Evolutionary conservation across 1,140 invertebrate genomes (phyloP).

Genomic region (Tetramorium alpestre): DNA sequence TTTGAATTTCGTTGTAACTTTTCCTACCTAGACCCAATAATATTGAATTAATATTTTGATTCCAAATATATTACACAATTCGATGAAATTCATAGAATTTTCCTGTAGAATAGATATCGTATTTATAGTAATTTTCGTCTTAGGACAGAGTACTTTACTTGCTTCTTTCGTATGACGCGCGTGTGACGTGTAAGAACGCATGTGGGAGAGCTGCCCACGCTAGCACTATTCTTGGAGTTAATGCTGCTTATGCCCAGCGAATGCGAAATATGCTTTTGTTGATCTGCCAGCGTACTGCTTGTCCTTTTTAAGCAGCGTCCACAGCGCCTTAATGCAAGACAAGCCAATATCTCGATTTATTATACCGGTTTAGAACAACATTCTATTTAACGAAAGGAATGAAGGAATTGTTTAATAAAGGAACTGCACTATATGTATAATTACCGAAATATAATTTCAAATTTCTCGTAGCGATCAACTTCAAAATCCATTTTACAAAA

Average conservation of each 20-base stretch:
- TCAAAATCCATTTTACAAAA: background rate
- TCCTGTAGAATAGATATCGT: background rate
- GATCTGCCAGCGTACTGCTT: conserved; percentile 70
- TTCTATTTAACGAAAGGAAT: background rate
- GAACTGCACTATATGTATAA: background rate
- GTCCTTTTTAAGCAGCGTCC: conserved; percentile 50
- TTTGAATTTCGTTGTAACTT: background rate
- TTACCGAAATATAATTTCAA: background rate
- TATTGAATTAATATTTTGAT: background rate
- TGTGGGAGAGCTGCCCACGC: conserved; percentile 77
- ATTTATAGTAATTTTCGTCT: conserved; percentile 1
- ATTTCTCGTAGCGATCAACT: background rate
- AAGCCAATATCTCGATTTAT: conserved; percentile 10
- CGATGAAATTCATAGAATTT: background rate
- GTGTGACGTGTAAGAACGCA: conserved; percentile 69
- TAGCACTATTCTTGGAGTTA: conserved; percentile 79
- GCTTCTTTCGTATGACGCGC: conserved; percentile 40
- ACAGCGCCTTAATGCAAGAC: conserved; percentile 22
- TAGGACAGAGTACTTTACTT: conserved; percentile 7
- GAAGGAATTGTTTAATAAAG: background rate
- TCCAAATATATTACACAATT: background rate
- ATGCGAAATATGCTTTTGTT: conserved; percentile 82
- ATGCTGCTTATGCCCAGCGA: conserved; percentile 77
- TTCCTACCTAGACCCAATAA: background rate
- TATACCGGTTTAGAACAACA: background rate